These are phyloP conservation scores for Eciton burchellii DNA, from an alignment of 1,140 invertebrate species.

Conservation along the genomic window DNA sequence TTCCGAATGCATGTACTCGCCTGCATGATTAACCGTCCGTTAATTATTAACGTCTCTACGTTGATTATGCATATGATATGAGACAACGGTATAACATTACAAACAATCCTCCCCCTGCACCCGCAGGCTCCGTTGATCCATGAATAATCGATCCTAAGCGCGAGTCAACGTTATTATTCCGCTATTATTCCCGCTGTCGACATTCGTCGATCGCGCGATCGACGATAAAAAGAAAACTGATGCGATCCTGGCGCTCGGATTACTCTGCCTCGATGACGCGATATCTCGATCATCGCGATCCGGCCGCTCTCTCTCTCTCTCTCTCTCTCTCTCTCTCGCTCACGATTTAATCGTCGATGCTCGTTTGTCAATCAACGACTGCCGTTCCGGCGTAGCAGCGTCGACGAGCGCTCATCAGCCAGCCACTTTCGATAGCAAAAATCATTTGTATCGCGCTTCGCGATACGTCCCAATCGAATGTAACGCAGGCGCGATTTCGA, in stretches of 20 bases:
- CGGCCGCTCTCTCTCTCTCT: background rate
- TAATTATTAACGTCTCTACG: no score
- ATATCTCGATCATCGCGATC: background rate
- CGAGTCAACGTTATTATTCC: no score
- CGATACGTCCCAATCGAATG: background rate
- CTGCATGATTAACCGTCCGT: no score
- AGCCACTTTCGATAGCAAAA: background rate
- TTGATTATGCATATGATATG: no score
- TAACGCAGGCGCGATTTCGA: background rate
- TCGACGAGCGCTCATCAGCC: background rate
- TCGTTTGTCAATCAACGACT: conserved; percentile 3
- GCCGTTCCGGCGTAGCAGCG: background rate
- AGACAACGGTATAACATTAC: no score
- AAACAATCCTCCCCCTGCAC: no score
- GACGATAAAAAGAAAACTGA: no score
- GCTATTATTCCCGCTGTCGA: no score
- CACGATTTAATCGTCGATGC: conserved; percentile 23
- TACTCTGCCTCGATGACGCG: background rate
- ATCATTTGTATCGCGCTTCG: background rate
- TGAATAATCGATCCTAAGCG: no score
- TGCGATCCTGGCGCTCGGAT: background rate
- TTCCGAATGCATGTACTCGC: no score
- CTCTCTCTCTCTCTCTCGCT: background rate
- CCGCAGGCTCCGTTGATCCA: no score
- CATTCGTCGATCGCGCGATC: no score